Base-by-base conservation (phyloP, 2,888 invertebrate species). In the Venustoraphidia nigricollis region DNA sequence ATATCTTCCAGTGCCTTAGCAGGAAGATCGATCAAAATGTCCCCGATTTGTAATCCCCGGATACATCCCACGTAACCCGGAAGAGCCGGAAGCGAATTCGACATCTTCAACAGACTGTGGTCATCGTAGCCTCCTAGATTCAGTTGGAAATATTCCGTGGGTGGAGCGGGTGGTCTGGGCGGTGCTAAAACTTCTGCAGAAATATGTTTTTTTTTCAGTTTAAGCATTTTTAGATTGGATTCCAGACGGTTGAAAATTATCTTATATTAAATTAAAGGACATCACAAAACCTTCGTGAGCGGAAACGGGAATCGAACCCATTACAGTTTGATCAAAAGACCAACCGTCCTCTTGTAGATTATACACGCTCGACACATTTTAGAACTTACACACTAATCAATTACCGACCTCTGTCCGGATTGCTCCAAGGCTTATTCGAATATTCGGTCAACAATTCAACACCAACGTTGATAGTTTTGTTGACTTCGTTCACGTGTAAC, bases 71-170 rank as follows among this genome's bases (percentile, higher is more conserved):
- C 82, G 59, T 89, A 90, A 3, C 89, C 89, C 49, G 79, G 77
- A 17, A 85, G 64, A 42, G 64, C 57, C 27, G 69, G 62, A 36
- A 68, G 65, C 55, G 73, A 70, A 45, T 67, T 63, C 45, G 75
- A 72, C 10, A 75, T 72, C 53, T 76, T 72, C 50, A 81, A 64
- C 56, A 83, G 67, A 53, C 84, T 85, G 59, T 82, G 80, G 2
- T 79, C 72, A 64, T 90, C 89, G 59, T 83, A 88, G 10, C 90
- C 90, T 36, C 91, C 92, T 41, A 92, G 71, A 65, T 90, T 89
- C 59, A 86, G 76, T 69, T 91, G 89, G 60, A 91, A 89, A 65
- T 92, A 92, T 59, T 88, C 86, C 0, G 85, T 87, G 1, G 91
- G 90, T 8, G 89, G 87, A 1, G 90, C 88, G 27, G 89, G 89